Conservation (phyloP, 1,140 invertebrate species). For the Drosophila nannoptera region DNA sequence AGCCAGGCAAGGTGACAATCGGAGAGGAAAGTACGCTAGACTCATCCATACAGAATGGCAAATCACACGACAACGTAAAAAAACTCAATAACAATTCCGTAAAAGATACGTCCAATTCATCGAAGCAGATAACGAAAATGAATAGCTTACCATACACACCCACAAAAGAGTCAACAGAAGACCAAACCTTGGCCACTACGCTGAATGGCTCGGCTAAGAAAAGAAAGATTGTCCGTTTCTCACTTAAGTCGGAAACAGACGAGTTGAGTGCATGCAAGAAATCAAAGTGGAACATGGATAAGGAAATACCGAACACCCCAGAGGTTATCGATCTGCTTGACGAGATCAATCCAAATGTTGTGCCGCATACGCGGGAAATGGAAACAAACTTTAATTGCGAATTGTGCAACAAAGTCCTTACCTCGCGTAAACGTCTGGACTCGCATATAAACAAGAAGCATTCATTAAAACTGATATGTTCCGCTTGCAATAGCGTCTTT, state of each 20-base stretch:
- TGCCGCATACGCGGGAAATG: conserved; percentile 58
- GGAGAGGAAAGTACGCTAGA: too few relatives aligned
- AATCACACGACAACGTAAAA: too few relatives aligned
- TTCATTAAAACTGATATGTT: conserved; percentile 21
- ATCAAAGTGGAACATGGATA: not conserved
- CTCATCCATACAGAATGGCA: too few relatives aligned
- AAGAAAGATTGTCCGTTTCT: too few relatives aligned
- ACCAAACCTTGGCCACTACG: not conserved
- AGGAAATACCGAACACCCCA: too few relatives aligned
- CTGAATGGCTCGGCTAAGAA: conserved; percentile 16
- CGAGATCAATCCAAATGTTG: conserved; percentile 45
- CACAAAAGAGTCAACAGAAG: not conserved
- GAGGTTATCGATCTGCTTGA: conserved; percentile 32
- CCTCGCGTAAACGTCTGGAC: conserved; percentile 40
- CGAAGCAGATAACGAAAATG: too few relatives aligned
- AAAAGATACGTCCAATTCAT: too few relatives aligned
- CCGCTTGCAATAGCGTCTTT: conserved; percentile 6
- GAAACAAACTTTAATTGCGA: conserved; percentile 42
- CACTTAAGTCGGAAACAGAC: not conserved
- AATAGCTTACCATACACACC: not conserved
- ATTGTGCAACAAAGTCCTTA: conserved; percentile 36
- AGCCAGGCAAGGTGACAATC: too few relatives aligned
- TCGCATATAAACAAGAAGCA: conserved; percentile 54
- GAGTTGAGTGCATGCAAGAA: not conserved
- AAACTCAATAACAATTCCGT: too few relatives aligned